Evolutionary conservation across 2,888 invertebrate species (phyloP).

Genomic region (Rhagium mordax): DNA sequence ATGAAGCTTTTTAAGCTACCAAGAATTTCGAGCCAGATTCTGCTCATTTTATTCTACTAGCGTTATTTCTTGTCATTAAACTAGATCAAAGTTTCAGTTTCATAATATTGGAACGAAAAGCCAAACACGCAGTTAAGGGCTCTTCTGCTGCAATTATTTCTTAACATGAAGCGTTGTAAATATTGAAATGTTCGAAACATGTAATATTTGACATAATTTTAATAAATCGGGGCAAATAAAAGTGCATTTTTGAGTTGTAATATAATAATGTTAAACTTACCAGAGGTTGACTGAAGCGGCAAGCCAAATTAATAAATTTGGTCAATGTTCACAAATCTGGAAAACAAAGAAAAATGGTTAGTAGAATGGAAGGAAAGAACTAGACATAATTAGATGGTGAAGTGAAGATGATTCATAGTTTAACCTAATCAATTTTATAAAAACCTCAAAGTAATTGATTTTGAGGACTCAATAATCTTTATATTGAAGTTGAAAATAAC

Average conservation of each 20-base stretch:
- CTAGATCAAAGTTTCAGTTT: slow-evolving; percentile 2
- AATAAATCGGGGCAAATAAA: not conserved
- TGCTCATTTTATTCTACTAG: slow-evolving; percentile 12
- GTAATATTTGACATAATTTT: not conserved
- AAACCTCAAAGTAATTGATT: too few relatives aligned
- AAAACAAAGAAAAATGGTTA: not conserved
- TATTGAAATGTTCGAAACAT: not conserved
- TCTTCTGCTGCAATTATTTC: not conserved
- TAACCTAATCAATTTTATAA: too few relatives aligned
- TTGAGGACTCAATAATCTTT: too few relatives aligned
- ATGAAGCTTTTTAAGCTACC: slow-evolving; percentile 12
- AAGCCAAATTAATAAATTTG: not conserved
- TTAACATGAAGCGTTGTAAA: not conserved
- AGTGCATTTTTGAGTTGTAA: not conserved
- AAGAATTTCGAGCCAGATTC: slow-evolving; percentile 5
- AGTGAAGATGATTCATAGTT: too few relatives aligned
- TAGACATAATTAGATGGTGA: too few relatives aligned
- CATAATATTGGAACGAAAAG: not conserved
- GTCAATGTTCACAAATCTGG: not conserved
- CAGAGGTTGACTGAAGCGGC: not conserved
- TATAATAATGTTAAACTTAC: not conserved
- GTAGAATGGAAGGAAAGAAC: too few relatives aligned
- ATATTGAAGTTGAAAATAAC: too few relatives aligned
- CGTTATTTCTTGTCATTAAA: slow-evolving; percentile 6
- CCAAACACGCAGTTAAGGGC: not conserved